phyloP scores from a whole-genome alignment of 2,888 invertebrate species.

The Leistus spinibarbis region DNA sequence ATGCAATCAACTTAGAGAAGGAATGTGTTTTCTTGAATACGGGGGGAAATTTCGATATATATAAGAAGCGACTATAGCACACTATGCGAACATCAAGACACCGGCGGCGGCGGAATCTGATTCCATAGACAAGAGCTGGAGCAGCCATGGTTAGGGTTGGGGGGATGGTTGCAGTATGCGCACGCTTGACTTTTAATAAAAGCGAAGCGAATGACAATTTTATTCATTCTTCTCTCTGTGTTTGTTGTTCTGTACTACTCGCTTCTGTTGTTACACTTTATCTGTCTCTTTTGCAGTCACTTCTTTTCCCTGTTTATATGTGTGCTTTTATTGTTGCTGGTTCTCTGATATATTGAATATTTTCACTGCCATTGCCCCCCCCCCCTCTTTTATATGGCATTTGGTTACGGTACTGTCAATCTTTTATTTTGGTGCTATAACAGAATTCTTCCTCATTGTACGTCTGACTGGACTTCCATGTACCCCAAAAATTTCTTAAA shows the following conservation, averaged over 20 bases:
- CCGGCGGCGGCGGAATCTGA: conserved; percentile 41
- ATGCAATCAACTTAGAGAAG: conserved; percentile 22
- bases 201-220: conserved; percentile 55
- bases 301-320: not conserved
- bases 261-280: conserved; percentile 48
- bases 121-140: conserved; percentile 49
- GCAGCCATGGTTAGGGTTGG: conserved; percentile 32
- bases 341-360: not conserved
- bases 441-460: too few relatives aligned
- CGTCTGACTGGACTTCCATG: too few relatives aligned
- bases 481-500: too few relatives aligned
- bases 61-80: conserved; percentile 39
- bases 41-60: conserved; percentile 48
- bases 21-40: conserved; percentile 42
- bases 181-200: conserved; percentile 57
- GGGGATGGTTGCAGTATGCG: conserved; percentile 49
- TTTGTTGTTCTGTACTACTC: conserved; percentile 1
- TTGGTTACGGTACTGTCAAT: not conserved
- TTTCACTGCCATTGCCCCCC: not conserved
- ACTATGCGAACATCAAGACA: conserved; percentile 30
- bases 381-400: not conserved
- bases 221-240: conserved; percentile 46
- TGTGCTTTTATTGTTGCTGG: not conserved
- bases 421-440: not conserved
- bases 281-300: not conserved